These are phyloP conservation scores for Gryllus bimaculatus DNA, from an alignment of 1,140 invertebrate species.

Conservation along the genomic window DNA sequence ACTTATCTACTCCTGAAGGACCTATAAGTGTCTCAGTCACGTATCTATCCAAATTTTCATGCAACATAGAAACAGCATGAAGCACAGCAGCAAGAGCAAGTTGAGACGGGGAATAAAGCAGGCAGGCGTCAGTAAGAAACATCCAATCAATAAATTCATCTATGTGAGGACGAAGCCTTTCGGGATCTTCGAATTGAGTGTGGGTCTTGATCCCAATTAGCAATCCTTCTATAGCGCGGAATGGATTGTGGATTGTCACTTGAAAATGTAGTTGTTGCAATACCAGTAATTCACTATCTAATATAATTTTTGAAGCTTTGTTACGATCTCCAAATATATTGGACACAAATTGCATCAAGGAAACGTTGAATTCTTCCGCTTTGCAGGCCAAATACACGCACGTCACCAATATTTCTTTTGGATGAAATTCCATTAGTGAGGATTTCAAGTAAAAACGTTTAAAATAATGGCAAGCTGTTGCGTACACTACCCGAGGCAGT, in stretches of 20 bases:
- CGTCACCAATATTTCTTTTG: conserved; percentile 94
- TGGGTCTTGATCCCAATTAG: conserved; percentile 93
- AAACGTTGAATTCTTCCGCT: conserved; percentile 98
- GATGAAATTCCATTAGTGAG: conserved; percentile 96
- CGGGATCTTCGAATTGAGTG: conserved; percentile 67
- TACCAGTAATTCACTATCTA: conserved; percentile 89
- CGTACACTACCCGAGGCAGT: conserved; percentile 85
- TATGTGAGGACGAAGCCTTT: conserved; percentile 69
- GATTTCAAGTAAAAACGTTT: conserved; percentile 94
- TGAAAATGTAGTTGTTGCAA: conserved; percentile 95
- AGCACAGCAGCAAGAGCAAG: conserved; percentile 83
- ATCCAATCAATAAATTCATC: conserved; percentile 87
- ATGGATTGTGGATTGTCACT: conserved; percentile 93
- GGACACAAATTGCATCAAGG: conserved; percentile 89
- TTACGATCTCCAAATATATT: conserved; percentile 89
- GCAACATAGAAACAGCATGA: conserved; percentile 76
- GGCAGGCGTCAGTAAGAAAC: conserved; percentile 79
- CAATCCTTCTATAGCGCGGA: conserved; percentile 88
- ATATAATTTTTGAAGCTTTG: conserved; percentile 87
- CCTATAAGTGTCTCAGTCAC: conserved; percentile 78
- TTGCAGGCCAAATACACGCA: conserved; percentile 96
- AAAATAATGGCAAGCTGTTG: conserved; percentile 92
- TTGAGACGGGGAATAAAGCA: conserved; percentile 81
- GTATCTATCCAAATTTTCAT: conserved; percentile 82
- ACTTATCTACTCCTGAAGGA: conserved; percentile 53